phyloP scores from a whole-genome alignment of 2,113 vertebrate genomes.

The Varanus komodoensis region DNA sequence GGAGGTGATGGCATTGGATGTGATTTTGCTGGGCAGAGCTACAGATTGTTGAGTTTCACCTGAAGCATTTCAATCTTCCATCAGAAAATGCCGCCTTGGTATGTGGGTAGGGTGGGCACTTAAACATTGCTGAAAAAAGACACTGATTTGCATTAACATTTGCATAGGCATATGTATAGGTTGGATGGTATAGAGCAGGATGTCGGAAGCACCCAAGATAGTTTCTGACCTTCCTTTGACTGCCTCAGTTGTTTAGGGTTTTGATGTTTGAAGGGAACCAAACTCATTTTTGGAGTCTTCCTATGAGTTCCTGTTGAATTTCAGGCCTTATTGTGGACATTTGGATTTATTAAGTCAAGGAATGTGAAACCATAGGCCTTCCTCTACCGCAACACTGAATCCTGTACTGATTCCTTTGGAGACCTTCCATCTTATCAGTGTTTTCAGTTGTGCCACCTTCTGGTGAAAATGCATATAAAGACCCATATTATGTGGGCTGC shows the following conservation, averaged over 20 bases:
- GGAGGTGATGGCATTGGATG: slow-evolving; percentile 38
- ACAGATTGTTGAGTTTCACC: slow-evolving; percentile 50
- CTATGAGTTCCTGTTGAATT: not conserved
- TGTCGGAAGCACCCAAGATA: not conserved
- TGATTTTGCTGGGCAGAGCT: slow-evolving; percentile 59
- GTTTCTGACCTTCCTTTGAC: not conserved
- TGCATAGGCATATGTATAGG: too few species aligned
- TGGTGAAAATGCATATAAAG: not conserved
- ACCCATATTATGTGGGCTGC: not conserved
- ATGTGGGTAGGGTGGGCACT: not conserved
- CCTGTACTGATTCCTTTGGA: not conserved
- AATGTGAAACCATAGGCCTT: not conserved
- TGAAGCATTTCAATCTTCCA: slow-evolving; percentile 35
- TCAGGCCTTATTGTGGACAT: not conserved
- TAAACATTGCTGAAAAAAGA: too few species aligned
- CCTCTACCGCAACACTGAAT: not conserved
- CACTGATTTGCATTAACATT: too few species aligned
- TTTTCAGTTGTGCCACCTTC: not conserved
- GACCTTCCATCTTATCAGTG: not conserved
- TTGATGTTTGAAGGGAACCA: not conserved
- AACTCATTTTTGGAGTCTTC: not conserved
- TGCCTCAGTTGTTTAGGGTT: not conserved
- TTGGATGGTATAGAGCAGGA: not conserved
- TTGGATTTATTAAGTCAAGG: not conserved
- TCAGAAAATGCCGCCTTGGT: not conserved